Evolutionary conservation across 2,113 vertebrate genomes (phyloP), one percentile per base, ranked within the genome.

Genomic region (Arothron firmamentum): DNA sequence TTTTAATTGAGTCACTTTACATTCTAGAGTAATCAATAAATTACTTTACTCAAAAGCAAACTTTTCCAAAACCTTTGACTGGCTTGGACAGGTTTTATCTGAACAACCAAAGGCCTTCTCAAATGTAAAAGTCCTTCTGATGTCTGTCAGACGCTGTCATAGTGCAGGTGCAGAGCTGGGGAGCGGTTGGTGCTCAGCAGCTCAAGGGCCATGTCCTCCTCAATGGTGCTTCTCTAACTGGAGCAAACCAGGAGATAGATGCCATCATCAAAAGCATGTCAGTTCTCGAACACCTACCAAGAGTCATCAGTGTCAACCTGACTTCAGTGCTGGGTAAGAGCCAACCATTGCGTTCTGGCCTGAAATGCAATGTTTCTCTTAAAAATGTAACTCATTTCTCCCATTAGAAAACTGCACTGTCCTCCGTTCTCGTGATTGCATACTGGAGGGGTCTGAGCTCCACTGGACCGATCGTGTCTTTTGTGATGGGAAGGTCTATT

Each of bases 401-500:
- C 67, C 8, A 6, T 0, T 3, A 87, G 86, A 23, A 48, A 77
- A 75, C 16, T 78, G 76, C 65, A 83, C 71, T 52, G 38, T 84
- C 12, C 49, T 83, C 17, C 56, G 41, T 17, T 75, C 75, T 17
- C 81, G 65, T 28, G 87, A 87, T 31, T 88, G 87, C 54, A 68
- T 60, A n/a, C 45, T 80, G 52, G 80, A 83, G 58, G 81, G 83
- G 3, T 62, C 70, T 61, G 49, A 31, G 68, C 52, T 84, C 61
- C 74, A 57, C 20, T 84, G 75, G 81, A n/a, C 55, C 0, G 85
- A 85, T 48, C 66, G 63, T 14, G 52, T 88, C 8, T 74, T 84
- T 41, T 79, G 28, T 38, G 70, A 87, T 16, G 63, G 78, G 6
- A 48, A 51, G 41, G 49, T 82, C 14, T 85, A 64, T 57, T 71